Conservation (phyloP, 2,888 invertebrate species). For the Philereme vetulata region DNA sequence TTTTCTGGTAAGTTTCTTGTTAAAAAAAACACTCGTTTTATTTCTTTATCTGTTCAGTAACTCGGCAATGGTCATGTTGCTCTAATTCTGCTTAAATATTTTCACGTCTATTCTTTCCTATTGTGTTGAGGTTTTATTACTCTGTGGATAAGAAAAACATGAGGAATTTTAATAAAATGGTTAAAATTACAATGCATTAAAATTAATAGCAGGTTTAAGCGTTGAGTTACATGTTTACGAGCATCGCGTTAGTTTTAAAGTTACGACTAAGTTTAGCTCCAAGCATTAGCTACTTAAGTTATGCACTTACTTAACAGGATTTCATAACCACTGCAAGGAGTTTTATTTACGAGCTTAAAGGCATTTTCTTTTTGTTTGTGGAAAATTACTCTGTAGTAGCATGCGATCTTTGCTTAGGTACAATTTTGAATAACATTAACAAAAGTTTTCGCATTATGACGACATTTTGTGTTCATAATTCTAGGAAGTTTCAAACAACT, state of each 20-base stretch:
- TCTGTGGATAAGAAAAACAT: constrained; percentile 21
- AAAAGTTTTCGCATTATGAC: constrained; percentile 27
- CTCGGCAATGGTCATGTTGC: too few species aligned
- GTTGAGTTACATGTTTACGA: constrained; percentile 40
- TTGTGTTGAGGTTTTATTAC: background rate
- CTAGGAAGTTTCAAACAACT: constrained; percentile 22
- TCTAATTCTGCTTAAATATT: too few species aligned
- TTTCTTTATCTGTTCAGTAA: too few species aligned
- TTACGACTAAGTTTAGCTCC: constrained; percentile 22
- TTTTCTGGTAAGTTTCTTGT: too few species aligned
- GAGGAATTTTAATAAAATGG: constrained; percentile 32
- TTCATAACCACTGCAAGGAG: constrained; percentile 14
- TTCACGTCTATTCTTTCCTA: too few species aligned
- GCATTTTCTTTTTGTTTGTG: constrained; percentile 5
- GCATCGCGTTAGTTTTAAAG: constrained; percentile 28
- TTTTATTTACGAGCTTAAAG: constrained; percentile 17
- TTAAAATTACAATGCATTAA: constrained; percentile 32
- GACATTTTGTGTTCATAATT: constrained; percentile 30
- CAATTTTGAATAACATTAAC: constrained; percentile 26
- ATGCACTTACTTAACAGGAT: constrained; percentile 15
- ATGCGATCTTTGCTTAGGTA: constrained; percentile 19
- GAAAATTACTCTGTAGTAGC: constrained; percentile 5
- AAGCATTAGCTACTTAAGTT: constrained; percentile 15
- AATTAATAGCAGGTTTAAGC: constrained; percentile 35
- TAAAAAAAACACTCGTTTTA: too few species aligned